Base-by-base conservation (phyloP, 2,113 vertebrate species). In the Colius striatus region DNA sequence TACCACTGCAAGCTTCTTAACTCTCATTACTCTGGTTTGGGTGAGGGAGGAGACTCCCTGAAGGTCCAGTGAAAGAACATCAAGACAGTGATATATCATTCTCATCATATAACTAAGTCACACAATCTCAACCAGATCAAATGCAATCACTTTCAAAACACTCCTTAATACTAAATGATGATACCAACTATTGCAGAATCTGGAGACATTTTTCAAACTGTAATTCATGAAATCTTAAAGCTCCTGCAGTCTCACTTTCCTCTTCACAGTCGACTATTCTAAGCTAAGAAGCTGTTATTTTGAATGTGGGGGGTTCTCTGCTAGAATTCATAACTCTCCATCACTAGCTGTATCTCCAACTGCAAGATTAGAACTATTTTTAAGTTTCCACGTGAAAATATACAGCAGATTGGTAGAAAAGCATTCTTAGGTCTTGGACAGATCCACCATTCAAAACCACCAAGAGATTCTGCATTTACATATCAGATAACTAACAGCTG, bases 301-400 rank as follows among this genome's bases (percentile, higher is more conserved):
- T 71, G 73, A 95, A 87, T 34, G 47, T 38, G 20, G 60, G 34
- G n/a, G 30, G 17, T 82, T 58, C 53, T 87, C 48, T 79, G 67
- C 53, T 79, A 93, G 90, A 89, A 94, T 75, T 94, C 74, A 32
- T 77, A 87, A 82, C 89, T 87, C 51, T 36, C 74, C 51, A 71
- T 63, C 72, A 32, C 68, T 91, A 76, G 57, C 84, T 91, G 15
- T 78, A 89, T 38, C 80, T 87, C 71, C 75, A 91, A 70, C 77
- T 95, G 70, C 66, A 89, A 78, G 55, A 92, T 91, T 34, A 68
- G 16, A 75, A 91, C 50, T 75, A 65, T 82, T 94, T 95, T 30
- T 84, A 67, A 87, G 74, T 63, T 91, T 87, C 65, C 43, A 57
- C 20, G 21, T 30, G 53, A 72, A 89, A 80, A 75, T 10, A 68